Conservation (phyloP, 2,888 invertebrate species). For the Stenodera caucasica region DNA sequence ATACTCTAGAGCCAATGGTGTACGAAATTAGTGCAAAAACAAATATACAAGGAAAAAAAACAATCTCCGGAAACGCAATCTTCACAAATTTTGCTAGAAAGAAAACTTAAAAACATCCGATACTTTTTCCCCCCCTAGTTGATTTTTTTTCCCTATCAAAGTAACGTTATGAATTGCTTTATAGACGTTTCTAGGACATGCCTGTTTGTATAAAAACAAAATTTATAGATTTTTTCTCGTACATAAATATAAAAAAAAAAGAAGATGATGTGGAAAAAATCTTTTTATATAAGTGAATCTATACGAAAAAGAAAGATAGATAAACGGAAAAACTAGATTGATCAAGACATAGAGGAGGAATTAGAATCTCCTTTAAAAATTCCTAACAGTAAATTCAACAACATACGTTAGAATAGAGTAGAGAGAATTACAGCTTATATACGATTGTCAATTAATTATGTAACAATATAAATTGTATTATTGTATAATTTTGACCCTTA, state of each 20-base stretch:
- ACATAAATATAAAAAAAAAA: not conserved
- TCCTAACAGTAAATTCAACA: slow-evolving; percentile 1
- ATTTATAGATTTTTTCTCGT: slow-evolving; percentile 1
- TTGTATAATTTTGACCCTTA: too few species aligned
- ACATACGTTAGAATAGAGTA: slow-evolving; percentile 20
- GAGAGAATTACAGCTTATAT: not conserved
- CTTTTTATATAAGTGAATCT: too few species aligned
- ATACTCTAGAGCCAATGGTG: too few species aligned
- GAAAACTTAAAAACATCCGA: too few species aligned
- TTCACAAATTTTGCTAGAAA: too few species aligned
- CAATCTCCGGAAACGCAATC: too few species aligned
- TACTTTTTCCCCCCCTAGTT: too few species aligned
- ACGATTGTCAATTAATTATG: not conserved
- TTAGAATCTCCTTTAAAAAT: not conserved
- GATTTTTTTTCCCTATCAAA: not conserved
- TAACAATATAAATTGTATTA: not conserved
- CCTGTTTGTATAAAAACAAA: slow-evolving; percentile 1
- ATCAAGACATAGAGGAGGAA: not conserved
- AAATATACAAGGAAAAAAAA: too few species aligned
- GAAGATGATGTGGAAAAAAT: too few species aligned
- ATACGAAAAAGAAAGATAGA: not conserved
- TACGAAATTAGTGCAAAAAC: too few species aligned
- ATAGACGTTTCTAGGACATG: not conserved
- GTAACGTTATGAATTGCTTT: slow-evolving; percentile 4
- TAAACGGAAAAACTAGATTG: not conserved